Conservation (phyloP, 2,888 invertebrate species). For the Anorthoa munda region DNA sequence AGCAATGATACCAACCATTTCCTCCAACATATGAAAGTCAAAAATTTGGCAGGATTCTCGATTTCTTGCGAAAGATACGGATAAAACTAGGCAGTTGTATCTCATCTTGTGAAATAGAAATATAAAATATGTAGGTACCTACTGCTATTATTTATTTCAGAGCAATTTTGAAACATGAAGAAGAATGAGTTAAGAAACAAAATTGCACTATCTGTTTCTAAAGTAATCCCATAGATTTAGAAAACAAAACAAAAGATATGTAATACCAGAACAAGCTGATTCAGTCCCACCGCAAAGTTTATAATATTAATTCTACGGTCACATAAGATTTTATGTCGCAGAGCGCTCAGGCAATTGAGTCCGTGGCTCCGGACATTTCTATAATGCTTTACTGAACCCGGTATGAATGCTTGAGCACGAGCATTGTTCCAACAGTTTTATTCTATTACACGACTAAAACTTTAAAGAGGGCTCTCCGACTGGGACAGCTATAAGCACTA, state of each 20-base stretch:
- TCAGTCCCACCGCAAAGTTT: conserved; percentile 69
- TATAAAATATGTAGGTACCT: background rate
- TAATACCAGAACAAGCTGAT: conserved; percentile 17
- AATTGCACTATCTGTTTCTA: background rate
- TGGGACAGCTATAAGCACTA: conserved; percentile 89
- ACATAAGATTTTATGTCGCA: conserved; percentile 82
- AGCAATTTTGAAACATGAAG: background rate
- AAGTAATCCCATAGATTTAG: background rate
- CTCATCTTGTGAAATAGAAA: conserved; percentile 33
- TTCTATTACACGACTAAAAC: conserved; percentile 89
- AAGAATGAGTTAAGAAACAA: background rate
- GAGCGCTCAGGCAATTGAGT: conserved; percentile 80
- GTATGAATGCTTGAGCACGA: conserved; percentile 83
- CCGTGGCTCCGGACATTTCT: conserved; percentile 80
- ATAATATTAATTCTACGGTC: conserved; percentile 83
- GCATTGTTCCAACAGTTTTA: conserved; percentile 89
- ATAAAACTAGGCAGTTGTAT: conserved; percentile 44
- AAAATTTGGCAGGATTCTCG: conserved; percentile 51
- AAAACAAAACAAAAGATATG: background rate
- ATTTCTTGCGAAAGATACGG: conserved; percentile 59
- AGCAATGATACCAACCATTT: conserved; percentile 49
- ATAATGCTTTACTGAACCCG: conserved; percentile 74
- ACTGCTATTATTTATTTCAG: background rate
- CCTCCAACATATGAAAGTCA: conserved; percentile 41
- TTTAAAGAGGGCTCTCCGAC: conserved; percentile 87